phyloP scores from a whole-genome alignment of 2,797 vertebrate species.

The Enteromius fasciolatus region DNA sequence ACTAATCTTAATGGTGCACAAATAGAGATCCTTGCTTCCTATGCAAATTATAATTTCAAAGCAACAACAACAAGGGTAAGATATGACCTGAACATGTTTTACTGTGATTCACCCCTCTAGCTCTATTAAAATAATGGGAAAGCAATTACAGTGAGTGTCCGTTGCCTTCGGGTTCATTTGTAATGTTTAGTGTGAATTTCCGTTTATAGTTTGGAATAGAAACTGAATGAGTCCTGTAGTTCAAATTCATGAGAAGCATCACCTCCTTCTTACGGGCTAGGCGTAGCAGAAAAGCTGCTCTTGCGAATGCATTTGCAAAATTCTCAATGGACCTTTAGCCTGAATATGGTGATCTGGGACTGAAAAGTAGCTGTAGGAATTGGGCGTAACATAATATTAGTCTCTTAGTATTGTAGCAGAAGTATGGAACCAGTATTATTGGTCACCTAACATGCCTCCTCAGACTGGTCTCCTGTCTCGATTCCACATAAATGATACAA shows the following conservation, averaged over 20 bases:
- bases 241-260: neutral
- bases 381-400: neutral
- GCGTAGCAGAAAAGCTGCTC: neutral
- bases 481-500: neutral
- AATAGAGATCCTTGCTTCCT: neutral
- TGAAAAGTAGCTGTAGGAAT: slow-evolving; percentile 22
- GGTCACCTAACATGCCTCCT: slow-evolving; percentile 6
- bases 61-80: neutral
- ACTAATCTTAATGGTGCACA: neutral
- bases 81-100: slow-evolving; percentile 16
- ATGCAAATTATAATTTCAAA: neutral
- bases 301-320: slow-evolving; percentile 1
- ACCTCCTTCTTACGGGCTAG: neutral
- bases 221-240: slow-evolving; percentile 5
- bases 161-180: slow-evolving; percentile 3
- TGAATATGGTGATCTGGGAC: neutral
- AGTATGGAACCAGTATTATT: slow-evolving; percentile 1
- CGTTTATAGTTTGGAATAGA: slow-evolving; percentile 28
- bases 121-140: neutral
- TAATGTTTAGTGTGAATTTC: slow-evolving; percentile 30
- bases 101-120: slow-evolving; percentile 1
- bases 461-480: slow-evolving; percentile 11
- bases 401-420: slow-evolving; percentile 18
- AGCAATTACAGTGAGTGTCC: slow-evolving; percentile 7
- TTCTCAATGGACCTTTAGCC: neutral